Percentiles rank a stretch among this genome's conserved stretches.
Evolutionary conservation across 2,888 invertebrate species (phyloP).

Genomic region (Pseudolycoriella hygida): DNA sequence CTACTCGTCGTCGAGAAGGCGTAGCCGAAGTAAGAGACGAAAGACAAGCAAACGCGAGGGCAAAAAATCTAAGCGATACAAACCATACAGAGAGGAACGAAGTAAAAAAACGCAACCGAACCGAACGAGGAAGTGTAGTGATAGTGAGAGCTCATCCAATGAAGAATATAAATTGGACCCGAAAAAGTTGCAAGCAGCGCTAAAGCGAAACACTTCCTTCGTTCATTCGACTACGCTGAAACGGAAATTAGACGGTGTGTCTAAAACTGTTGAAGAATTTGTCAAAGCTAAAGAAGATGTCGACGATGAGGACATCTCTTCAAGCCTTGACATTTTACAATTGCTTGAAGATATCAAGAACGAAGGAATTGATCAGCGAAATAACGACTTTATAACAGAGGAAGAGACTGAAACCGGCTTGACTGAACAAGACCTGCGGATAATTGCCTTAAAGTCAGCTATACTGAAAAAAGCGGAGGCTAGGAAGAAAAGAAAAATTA

Average conservation of each 20-base stretch:
- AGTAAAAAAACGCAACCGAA: background rate
- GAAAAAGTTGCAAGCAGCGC: background rate
- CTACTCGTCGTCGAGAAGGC: background rate
- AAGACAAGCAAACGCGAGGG: background rate
- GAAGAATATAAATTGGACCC: background rate
- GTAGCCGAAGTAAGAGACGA: background rate
- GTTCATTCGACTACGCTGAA: background rate
- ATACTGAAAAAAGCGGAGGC: slow-evolving; percentile 23
- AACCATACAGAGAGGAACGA: background rate
- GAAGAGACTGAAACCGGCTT: slow-evolving; percentile 10
- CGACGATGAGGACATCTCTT: background rate
- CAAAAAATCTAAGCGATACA: background rate
- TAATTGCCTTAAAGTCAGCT: slow-evolving; percentile 27
- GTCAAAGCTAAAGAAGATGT: background rate
- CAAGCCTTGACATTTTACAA: background rate
- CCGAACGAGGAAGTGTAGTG: background rate
- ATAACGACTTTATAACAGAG: background rate
- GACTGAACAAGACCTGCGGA: slow-evolving; percentile 21
- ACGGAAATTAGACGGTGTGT: background rate
- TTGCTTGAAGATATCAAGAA: background rate
- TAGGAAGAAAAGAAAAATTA: slow-evolving; percentile 23
- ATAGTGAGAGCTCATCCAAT: background rate
- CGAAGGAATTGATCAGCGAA: background rate
- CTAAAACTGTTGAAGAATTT: background rate
- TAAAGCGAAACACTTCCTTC: background rate